phyloP scores from a whole-genome alignment of 1,140 invertebrate species.

The Drosophila nikananu region DNA sequence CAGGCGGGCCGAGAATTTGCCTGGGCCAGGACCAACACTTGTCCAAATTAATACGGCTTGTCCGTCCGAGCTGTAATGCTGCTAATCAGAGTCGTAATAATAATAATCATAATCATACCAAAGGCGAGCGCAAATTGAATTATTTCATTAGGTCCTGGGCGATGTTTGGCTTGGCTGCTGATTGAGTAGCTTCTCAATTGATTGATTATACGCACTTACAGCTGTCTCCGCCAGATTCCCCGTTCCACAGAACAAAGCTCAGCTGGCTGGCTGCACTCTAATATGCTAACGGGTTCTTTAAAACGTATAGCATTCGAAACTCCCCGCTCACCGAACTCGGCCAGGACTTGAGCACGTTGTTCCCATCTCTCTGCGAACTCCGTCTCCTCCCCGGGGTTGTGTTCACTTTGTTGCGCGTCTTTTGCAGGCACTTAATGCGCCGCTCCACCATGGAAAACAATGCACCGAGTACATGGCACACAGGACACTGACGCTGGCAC shows the following conservation, averaged over 20 bases:
- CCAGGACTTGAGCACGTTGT: slow-evolving; percentile 76
- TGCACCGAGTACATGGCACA: slow-evolving; percentile 49
- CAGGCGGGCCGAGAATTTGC: slow-evolving; percentile 5
- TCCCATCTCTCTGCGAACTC: slow-evolving; percentile 17
- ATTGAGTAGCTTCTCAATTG: slow-evolving; percentile 42
- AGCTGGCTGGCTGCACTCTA: slow-evolving; percentile 28
- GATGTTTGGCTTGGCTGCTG: slow-evolving; percentile 37
- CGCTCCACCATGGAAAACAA: slow-evolving; percentile 62
- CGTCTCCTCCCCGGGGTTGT: slow-evolving; percentile 22
- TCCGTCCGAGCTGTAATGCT: slow-evolving; percentile 33
- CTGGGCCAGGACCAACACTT: slow-evolving; percentile 24
- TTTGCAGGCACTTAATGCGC: slow-evolving; percentile 81
- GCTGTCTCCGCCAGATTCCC: slow-evolving; percentile 5
- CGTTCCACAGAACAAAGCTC: slow-evolving; percentile 8
- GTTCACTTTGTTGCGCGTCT: slow-evolving; percentile 71
- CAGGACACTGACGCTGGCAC: slow-evolving; percentile 7
- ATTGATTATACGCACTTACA: slow-evolving; percentile 11
- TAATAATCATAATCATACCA: slow-evolving; percentile 63
- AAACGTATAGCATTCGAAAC: slow-evolving; percentile 13
- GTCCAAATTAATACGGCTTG: slow-evolving; percentile 52
- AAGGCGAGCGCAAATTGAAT: slow-evolving; percentile 65
- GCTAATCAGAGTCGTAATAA: slow-evolving; percentile 51
- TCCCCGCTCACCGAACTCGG: slow-evolving; percentile 14
- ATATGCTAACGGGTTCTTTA: slow-evolving; percentile 33
- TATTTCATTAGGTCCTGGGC: slow-evolving; percentile 53